Evolutionary conservation across 2,888 invertebrate species (phyloP), one percentile per base, ranked within the genome.

Genomic region (Ormyrus nitidulus): DNA sequence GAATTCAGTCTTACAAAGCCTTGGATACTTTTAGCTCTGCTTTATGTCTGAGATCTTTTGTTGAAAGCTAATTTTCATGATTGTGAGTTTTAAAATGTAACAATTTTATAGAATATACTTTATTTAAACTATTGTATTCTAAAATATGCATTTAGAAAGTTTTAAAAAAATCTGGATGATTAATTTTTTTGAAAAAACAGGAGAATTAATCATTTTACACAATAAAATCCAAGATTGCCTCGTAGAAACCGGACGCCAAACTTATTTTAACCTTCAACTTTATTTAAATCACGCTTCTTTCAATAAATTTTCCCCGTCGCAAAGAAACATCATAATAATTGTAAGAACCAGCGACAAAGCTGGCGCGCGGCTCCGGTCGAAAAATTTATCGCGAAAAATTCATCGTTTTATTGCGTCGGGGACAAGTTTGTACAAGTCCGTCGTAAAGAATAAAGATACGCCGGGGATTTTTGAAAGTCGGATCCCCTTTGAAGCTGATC

Each of bases 351-450:
- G 44, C 61, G 49, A 64, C 19, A 19, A 19, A 19, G 49, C 64
- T 13, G n/a, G n/a, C 34, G 56, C 34, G 46, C 13, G 51, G 11
- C 19, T 19, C 19, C 58, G 54, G 10, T 66, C 70, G 53, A 65
- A 77, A 77, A 78, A 78, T 73, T 73, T 72, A 66, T 73, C 78
- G 62, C 56, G 68, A 59, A 71, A 77, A 77, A 71, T 77, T 71
- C 49, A 62, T 64, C 70, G 54, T 72, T 78, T 78, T 79, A 64
- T 66, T 66, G 51, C 58, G 62, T 13, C 19, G 34, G 46, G 19
- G 62, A 79, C 69, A 59, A 74, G 71, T 68, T 66, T 62, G 61
- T 72, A 61, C 76, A 72, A 80, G 71, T n/a, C 54, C 49, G 66
- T 68, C 71, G 54, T 80, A 80, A 76, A 80, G 46, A 58, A 64